phyloP scores from a whole-genome alignment of 2,888 invertebrate species.

The Drosophila recens region DNA sequence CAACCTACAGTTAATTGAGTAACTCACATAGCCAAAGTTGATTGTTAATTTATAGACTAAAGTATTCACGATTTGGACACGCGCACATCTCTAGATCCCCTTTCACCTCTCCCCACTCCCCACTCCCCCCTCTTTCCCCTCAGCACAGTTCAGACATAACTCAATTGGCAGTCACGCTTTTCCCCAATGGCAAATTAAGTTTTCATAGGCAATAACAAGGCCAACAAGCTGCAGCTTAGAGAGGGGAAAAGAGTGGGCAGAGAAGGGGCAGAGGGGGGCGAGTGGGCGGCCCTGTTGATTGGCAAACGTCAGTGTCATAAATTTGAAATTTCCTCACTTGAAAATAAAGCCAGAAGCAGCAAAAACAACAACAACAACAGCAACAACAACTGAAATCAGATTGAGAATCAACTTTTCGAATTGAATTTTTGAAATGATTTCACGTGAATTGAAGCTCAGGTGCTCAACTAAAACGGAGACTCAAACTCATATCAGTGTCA shows the following conservation, averaged over 20 bases:
- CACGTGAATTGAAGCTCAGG: conserved; percentile 60
- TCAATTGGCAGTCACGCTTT: conserved; percentile 61
- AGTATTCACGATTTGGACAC: conserved; percentile 30
- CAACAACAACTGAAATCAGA: conserved; percentile 7
- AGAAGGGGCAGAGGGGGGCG: background rate
- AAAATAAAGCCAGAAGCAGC: conserved; percentile 18
- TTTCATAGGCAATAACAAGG: conserved; percentile 67
- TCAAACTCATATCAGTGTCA: conserved; percentile 54
- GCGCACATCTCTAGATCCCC: conserved; percentile 31
- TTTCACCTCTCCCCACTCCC: background rate
- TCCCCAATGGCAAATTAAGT: conserved; percentile 67
- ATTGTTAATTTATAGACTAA: conserved; percentile 8
- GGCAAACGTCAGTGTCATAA: conserved; percentile 68
- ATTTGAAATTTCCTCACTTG: conserved; percentile 66
- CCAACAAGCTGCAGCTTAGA: conserved; percentile 11
- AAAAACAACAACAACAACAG: conserved; percentile 9
- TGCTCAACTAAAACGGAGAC: conserved; percentile 11
- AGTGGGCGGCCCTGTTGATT: conserved; percentile 50
- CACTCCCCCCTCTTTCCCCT: background rate
- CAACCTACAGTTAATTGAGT: background rate
- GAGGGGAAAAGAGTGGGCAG: background rate
- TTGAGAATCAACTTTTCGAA: conserved; percentile 55
- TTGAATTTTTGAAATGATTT: conserved; percentile 66
- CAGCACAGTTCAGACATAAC: conserved; percentile 51
- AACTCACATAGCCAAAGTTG: conserved; percentile 6